phyloP scores from a whole-genome alignment of 2,888 invertebrate species.

The Dorcus parallelipipedus region DNA sequence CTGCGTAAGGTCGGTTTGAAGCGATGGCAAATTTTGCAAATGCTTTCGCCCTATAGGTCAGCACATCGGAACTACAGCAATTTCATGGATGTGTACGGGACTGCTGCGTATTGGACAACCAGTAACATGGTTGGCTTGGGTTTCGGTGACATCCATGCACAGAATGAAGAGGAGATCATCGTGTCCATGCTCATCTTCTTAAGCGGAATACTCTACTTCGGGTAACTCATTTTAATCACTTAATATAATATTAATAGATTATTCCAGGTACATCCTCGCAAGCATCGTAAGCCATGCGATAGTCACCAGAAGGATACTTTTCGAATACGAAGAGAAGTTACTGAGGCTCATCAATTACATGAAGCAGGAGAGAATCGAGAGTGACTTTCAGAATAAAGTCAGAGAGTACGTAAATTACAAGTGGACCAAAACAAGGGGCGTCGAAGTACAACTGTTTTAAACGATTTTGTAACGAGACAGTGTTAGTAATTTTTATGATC shows the following conservation, averaged over 20 bases:
- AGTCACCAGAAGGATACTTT: constrained; percentile 17
- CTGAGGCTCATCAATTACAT: constrained; percentile 21
- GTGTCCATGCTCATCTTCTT: constrained; percentile 18
- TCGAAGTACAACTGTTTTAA: too few species aligned
- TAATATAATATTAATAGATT: constrained; percentile 14
- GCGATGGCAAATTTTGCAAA: background rate
- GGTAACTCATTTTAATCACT: constrained; percentile 10
- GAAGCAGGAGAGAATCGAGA: constrained; percentile 20
- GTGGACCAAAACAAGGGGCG: constrained; percentile 51
- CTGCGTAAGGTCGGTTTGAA: constrained; percentile 13
- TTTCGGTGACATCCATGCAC: constrained; percentile 23
- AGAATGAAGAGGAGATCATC: constrained; percentile 19
- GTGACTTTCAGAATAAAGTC: constrained; percentile 38
- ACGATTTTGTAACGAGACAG: too few species aligned
- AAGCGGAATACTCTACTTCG: constrained; percentile 21
- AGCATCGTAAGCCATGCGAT: constrained; percentile 26
- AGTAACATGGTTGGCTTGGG: constrained; percentile 20
- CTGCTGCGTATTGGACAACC: constrained; percentile 22
- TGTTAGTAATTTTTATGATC: background rate
- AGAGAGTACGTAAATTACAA: constrained; percentile 54
- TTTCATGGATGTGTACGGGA: constrained; percentile 23
- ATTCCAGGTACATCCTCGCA: constrained; percentile 20
- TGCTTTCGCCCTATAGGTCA: constrained; percentile 17
- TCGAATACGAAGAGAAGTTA: constrained; percentile 21
- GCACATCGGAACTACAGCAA: constrained; percentile 17